phyloP scores from a whole-genome alignment of 1,140 invertebrate species.

The Xylocopa sonorina region DNA sequence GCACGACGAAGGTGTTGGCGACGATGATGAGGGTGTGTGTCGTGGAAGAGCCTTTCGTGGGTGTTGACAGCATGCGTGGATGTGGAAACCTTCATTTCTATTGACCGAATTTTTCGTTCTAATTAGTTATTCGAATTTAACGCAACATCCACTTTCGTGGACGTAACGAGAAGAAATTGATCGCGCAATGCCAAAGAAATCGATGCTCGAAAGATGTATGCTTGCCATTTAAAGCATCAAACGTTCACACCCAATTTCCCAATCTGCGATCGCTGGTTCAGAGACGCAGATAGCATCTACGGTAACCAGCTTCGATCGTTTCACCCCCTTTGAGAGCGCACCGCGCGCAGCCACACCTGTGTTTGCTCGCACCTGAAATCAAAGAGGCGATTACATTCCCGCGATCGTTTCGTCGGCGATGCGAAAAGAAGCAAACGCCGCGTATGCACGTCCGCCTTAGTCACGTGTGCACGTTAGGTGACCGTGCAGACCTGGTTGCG shows the following conservation, averaged over 20 bases:
- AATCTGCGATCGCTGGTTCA: neutral
- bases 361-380: slow-evolving; percentile 79
- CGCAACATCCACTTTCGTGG: too few relatives aligned
- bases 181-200: accelerated
- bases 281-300: slow-evolving; percentile 6
- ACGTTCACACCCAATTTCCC: slow-evolving; percentile 10
- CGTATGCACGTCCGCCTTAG: slow-evolving; percentile 11
- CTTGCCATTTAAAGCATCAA: too few relatives aligned
- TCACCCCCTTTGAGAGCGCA: slow-evolving; percentile 5
- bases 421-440: slow-evolving; percentile 38
- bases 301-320: neutral
- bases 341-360: slow-evolving; percentile 74
- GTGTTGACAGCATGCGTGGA: too few relatives aligned
- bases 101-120: too few relatives aligned
- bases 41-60: too few relatives aligned
- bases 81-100: too few relatives aligned
- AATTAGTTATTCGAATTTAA: too few relatives aligned
- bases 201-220: neutral
- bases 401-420: neutral
- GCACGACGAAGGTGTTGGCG: neutral
- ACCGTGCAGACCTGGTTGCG: neutral
- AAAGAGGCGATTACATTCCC: slow-evolving; percentile 59
- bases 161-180: too few relatives aligned
- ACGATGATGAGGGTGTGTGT: too few relatives aligned
- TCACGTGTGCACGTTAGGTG: slow-evolving; percentile 31